Evolutionary conservation across 2,888 invertebrate genomes (phyloP).

Genomic region (Trichopoda pennipes): DNA sequence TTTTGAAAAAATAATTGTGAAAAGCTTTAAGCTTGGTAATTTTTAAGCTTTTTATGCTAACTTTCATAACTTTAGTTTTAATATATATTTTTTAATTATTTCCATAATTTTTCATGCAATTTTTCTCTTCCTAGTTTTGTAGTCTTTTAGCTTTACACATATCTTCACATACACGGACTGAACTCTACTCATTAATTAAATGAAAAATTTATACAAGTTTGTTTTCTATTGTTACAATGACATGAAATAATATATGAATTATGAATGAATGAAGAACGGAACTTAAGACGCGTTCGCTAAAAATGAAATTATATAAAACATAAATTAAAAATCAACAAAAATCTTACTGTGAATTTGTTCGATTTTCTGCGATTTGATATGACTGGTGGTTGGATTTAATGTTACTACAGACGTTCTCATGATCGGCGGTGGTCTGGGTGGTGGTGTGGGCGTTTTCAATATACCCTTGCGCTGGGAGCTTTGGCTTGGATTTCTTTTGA

Average conservation of each 20-base stretch:
- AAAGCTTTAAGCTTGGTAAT: too few relatives aligned
- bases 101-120: neutral
- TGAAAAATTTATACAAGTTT: neutral
- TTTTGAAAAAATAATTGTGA: too few relatives aligned
- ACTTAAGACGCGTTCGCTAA: neutral
- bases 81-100: neutral
- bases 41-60: too few relatives aligned
- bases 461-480: slow-evolving; percentile 69
- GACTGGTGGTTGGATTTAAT: slow-evolving; percentile 71
- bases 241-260: neutral
- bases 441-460: slow-evolving; percentile 74
- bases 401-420: slow-evolving; percentile 27
- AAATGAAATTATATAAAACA: slow-evolving; percentile 42
- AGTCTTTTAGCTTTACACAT: neutral
- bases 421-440: slow-evolving; percentile 74
- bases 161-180: neutral
- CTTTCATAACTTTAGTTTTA: neutral
- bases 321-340: slow-evolving; percentile 52
- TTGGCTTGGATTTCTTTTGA: slow-evolving; percentile 47
- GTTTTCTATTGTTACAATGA: neutral
- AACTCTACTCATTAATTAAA: neutral
- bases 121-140: neutral
- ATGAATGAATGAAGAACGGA: neutral
- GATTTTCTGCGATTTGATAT: slow-evolving; percentile 71
- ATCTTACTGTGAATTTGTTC: slow-evolving; percentile 77